Percentiles rank a stretch among this genome's conserved stretches.
These are phyloP conservation scores for Anomalospiza imberbis DNA, from an alignment of 2,797 vertebrate genomes.

Conservation along the genomic window DNA sequence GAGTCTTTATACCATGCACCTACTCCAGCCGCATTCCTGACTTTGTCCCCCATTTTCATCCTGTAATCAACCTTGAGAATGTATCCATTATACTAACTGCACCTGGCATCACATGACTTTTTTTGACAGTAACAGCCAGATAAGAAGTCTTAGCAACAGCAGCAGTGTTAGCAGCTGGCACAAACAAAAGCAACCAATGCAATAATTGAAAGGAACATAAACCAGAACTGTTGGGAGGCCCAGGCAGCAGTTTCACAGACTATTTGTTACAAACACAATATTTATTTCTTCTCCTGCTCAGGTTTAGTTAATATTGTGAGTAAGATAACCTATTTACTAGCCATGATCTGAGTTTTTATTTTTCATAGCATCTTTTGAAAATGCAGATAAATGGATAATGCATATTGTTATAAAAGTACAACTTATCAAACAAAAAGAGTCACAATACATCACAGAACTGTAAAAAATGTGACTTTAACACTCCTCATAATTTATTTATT, in stretches of 20 bases:
- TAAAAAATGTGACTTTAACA: neutral
- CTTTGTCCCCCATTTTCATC: neutral
- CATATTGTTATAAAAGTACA: neutral
- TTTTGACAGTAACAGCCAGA: neutral
- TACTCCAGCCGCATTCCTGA: neutral
- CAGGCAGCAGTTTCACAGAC: neutral
- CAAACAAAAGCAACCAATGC: neutral
- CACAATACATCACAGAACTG: neutral
- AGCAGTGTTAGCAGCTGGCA: neutral
- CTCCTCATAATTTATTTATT: neutral
- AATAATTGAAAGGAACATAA: neutral
- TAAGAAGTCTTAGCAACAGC: conserved; percentile 25
- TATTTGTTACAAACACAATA: neutral
- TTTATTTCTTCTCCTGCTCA: neutral
- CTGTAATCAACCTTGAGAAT: neutral
- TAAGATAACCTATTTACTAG: neutral
- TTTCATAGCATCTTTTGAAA: neutral
- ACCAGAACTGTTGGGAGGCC: neutral
- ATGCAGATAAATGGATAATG: neutral
- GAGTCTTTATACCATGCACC: neutral
- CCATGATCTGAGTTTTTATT: neutral
- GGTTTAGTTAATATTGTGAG: neutral
- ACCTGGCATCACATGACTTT: neutral
- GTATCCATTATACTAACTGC: neutral
- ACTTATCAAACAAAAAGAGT: neutral